These are phyloP conservation scores for Kryphioiulus occultus DNA, from an alignment of 2,888 invertebrate genomes.

Conservation along the genomic window DNA sequence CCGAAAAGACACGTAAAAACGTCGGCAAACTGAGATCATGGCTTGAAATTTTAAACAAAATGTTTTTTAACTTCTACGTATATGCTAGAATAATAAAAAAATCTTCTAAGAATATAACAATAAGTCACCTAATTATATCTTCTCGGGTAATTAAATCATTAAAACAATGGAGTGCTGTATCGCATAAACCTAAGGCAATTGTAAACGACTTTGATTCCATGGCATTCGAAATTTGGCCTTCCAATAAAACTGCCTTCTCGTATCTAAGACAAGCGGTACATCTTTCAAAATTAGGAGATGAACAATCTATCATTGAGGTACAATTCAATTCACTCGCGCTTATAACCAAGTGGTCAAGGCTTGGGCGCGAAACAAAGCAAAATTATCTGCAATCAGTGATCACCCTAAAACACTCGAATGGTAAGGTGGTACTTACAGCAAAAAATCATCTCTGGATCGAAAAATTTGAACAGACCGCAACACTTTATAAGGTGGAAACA, in stretches of 20 bases:
- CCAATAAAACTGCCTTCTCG: constrained; percentile 42
- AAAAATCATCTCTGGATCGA: constrained; percentile 61
- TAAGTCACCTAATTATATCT: constrained; percentile 31
- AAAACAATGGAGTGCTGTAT: neutral
- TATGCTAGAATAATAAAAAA: neutral
- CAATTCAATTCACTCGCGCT: too few species aligned
- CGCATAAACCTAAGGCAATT: constrained; percentile 29
- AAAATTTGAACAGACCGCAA: constrained; percentile 62
- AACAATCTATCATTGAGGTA: neutral
- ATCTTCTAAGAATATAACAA: neutral
- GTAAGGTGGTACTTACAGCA: constrained; percentile 59
- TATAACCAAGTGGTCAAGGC: too few species aligned
- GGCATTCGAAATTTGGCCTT: constrained; percentile 33
- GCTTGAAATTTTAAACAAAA: constrained; percentile 8
- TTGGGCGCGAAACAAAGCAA: too few species aligned
- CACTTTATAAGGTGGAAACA: constrained; percentile 63
- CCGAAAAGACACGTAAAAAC: constrained; percentile 70
- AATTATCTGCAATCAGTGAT: too few species aligned
- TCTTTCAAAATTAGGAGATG: neutral
- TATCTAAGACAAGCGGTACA: constrained; percentile 22
- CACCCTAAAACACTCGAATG: too few species aligned
- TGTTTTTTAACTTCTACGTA: neutral
- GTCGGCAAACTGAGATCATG: constrained; percentile 62
- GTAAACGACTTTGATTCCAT: constrained; percentile 45
- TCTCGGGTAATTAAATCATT: neutral